Percentiles rank a stretch among this genome's conserved stretches.
phyloP scores from a whole-genome alignment of 1,140 invertebrate species.

The Dinothrombium tinctorium region DNA sequence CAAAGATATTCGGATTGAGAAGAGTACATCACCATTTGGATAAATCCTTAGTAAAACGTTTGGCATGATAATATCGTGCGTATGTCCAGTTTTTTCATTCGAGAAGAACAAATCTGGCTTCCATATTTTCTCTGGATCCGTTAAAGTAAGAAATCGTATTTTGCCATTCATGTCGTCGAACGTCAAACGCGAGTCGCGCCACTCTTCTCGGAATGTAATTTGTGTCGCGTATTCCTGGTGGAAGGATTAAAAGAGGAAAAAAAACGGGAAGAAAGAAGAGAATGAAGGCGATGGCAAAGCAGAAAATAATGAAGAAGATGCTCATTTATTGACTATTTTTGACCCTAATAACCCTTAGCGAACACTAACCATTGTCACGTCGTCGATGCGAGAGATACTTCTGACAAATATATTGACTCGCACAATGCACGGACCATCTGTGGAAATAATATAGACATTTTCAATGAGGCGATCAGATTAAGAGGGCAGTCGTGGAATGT shows the following conservation, averaged over 20 bases:
- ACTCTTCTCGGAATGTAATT: conserved; percentile 11
- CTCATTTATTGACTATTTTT: too few relatives aligned
- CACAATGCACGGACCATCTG: conserved; percentile 23
- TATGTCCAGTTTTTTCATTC: conserved; percentile 8
- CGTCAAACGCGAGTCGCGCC: conserved; percentile 6
- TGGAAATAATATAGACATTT: too few relatives aligned
- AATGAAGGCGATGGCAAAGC: too few relatives aligned
- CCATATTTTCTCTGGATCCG: conserved; percentile 9
- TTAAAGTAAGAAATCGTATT: conserved; percentile 3
- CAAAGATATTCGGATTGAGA: conserved; percentile 2
- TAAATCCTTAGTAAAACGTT: conserved; percentile 8
- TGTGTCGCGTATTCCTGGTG: conserved; percentile 5
- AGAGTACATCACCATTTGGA: conserved; percentile 7
- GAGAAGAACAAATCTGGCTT: conserved; percentile 12
- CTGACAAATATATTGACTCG: conserved; percentile 24
- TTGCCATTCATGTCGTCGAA: conserved; percentile 1
- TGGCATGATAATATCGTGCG: conserved; percentile 7
- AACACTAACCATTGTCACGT: conserved; percentile 23
- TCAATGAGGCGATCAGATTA: too few relatives aligned
- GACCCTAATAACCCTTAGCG: too few relatives aligned
- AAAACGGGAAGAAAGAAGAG: too few relatives aligned
- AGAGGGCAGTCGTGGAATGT: too few relatives aligned
- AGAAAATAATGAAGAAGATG: too few relatives aligned
- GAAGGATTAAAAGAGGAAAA: not conserved
- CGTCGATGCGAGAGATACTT: conserved; percentile 26